Evolutionary conservation across 2,113 vertebrate genomes (phyloP).

Genomic region (Pelmatolapia mariae): DNA sequence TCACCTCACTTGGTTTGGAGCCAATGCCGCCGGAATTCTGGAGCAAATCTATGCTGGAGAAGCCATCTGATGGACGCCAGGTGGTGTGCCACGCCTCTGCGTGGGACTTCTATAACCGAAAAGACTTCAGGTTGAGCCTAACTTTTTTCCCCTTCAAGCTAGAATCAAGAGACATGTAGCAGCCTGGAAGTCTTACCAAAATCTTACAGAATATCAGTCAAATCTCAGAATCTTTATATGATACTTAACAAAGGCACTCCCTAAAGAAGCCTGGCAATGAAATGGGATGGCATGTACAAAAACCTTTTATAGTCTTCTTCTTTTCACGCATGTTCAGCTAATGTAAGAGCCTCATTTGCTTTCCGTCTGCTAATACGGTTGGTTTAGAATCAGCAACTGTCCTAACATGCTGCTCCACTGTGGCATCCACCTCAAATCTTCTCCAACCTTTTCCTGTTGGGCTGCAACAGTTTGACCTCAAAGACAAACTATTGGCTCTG

Average conservation of each 20-base stretch:
- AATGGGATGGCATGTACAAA: not conserved
- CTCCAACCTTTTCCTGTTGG: not conserved
- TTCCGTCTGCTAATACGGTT: not conserved
- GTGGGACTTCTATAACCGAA: slow-evolving; percentile 97
- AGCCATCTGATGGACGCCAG: slow-evolving; percentile 83
- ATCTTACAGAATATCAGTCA: not conserved
- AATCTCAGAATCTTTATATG: not conserved
- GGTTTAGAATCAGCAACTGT: not conserved
- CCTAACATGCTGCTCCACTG: not conserved
- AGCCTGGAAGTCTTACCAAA: not conserved
- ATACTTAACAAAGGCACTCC: not conserved
- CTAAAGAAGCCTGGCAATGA: not conserved
- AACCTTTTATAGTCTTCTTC: not conserved
- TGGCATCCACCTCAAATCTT: not conserved
- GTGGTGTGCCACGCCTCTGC: slow-evolving; percentile 96
- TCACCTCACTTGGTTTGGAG: slow-evolving; percentile 82
- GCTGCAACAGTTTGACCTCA: not conserved
- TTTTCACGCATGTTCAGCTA: not conserved
- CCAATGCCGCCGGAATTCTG: slow-evolving; percentile 84
- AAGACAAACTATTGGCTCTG: not conserved
- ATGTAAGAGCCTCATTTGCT: not conserved
- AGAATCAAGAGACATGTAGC: not conserved
- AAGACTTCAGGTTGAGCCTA: slow-evolving; percentile 87
- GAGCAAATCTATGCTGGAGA: slow-evolving; percentile 89
- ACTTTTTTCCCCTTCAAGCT: not conserved